These are phyloP conservation scores for Lasioglossum morio DNA, from an alignment of 2,888 invertebrate species.

Conservation along the genomic window DNA sequence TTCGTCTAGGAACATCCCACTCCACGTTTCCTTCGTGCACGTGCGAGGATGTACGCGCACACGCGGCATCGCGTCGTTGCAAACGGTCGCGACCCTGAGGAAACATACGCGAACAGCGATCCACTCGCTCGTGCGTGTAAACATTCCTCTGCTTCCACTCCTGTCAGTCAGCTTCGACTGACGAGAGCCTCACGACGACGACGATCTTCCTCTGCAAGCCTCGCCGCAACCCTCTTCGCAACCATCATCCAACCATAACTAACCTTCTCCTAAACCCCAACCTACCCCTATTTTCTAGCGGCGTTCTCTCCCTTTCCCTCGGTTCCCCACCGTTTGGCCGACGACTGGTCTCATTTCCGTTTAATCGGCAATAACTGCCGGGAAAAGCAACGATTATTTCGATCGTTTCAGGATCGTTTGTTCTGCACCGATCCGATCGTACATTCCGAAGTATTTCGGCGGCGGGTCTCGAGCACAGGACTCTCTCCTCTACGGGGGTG, in stretches of 20 bases:
- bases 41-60: not conserved
- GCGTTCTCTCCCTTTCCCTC: not conserved
- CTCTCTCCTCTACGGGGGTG: not conserved
- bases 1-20: not conserved
- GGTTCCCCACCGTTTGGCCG: slow-evolving; percentile 7
- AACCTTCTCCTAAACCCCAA: not conserved
- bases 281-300: not conserved
- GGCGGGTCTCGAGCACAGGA: not conserved
- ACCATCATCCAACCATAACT: not conserved
- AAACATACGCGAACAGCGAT: not conserved
- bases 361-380: slow-evolving; percentile 55
- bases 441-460: slow-evolving; percentile 20
- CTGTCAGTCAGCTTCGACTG: slow-evolving; percentile 28
- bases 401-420: slow-evolving; percentile 60
- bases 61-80: not conserved
- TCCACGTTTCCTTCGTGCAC: slow-evolving; percentile 32
- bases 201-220: slow-evolving; percentile 59
- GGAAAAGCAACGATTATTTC: slow-evolving; percentile 52
- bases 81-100: not conserved
- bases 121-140: slow-evolving; percentile 43
- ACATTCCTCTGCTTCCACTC: slow-evolving; percentile 43
- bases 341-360: slow-evolving; percentile 29
- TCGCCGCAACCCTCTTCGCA: not conserved
- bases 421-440: slow-evolving; percentile 42
- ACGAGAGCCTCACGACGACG: slow-evolving; percentile 70